phyloP scores from a whole-genome alignment of 2,888 invertebrate genomes.

The Pachycephus smyrnensis region DNA sequence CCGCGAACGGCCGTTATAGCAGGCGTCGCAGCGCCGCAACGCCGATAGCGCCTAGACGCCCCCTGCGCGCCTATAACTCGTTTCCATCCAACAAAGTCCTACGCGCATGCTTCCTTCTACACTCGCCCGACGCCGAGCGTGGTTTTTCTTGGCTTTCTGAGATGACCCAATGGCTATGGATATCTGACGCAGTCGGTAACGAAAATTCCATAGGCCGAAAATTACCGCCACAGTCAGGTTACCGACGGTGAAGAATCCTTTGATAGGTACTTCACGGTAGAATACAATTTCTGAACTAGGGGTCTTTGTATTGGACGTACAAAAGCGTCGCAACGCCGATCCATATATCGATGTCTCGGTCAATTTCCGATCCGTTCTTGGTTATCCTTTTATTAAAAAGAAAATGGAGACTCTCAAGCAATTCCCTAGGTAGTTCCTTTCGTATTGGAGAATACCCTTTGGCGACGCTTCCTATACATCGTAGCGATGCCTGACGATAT shows the following conservation, averaged over 20 bases:
- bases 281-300: background rate
- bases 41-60: background rate
- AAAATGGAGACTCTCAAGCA: background rate
- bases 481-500: background rate
- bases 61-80: constrained; percentile 23
- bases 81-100: background rate
- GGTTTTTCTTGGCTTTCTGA: constrained; percentile 5
- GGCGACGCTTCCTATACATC: background rate
- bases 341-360: background rate
- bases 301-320: background rate
- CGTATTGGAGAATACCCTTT: background rate
- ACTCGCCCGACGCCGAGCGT: background rate
- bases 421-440: background rate
- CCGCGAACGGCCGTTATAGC: constrained; percentile 9
- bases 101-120: background rate
- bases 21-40: background rate
- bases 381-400: background rate
- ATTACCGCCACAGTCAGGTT: background rate
- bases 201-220: background rate
- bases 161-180: background rate
- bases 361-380: background rate
- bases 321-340: background rate
- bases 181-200: background rate
- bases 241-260: background rate
- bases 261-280: background rate